Percentiles rank a stretch among this genome's conserved stretches.
Evolutionary conservation across 2,888 invertebrate species (phyloP).

Genomic region (Morinoia aosen): DNA sequence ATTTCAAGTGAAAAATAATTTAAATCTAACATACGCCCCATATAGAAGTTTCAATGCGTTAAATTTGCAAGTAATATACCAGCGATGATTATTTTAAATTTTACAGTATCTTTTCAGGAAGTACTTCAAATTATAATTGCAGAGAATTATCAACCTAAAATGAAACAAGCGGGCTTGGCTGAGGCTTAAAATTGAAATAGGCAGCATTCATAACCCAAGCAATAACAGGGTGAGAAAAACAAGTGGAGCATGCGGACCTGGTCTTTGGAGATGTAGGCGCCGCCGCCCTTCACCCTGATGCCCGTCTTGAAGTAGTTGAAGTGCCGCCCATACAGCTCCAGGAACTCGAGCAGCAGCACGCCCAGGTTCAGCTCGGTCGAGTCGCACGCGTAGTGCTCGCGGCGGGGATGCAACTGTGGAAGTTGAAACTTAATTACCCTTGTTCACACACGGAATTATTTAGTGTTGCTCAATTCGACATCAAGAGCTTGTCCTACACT

Average conservation of each 20-base stretch:
- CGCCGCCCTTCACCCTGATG: conserved; percentile 93
- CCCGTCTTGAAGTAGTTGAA: conserved; percentile 96
- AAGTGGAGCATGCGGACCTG: conserved; percentile 74
- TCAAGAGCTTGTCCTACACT: background rate
- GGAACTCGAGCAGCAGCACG: conserved; percentile 94
- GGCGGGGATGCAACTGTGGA: conserved; percentile 36
- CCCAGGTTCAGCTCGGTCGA: conserved; percentile 82
- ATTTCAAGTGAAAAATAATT: no score
- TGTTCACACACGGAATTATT: background rate
- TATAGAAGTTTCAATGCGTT: no score
- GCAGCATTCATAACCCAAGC: background rate
- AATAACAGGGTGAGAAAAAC: background rate
- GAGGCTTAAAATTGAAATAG: background rate
- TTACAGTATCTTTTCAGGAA: no score
- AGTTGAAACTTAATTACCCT: background rate
- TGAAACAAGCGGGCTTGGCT: background rate
- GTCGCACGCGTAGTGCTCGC: background rate
- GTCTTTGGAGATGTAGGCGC: conserved; percentile 93
- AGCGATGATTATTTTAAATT: no score
- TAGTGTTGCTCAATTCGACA: background rate
- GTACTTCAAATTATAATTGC: no score
- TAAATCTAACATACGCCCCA: no score
- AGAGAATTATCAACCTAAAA: background rate
- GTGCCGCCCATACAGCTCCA: conserved; percentile 95
- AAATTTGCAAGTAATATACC: no score